Percentiles rank a stretch among this genome's conserved stretches.
These are phyloP conservation scores for Gisinianus flammeolus DNA, from an alignment of 2,888 invertebrate species.

Conservation along the genomic window DNA sequence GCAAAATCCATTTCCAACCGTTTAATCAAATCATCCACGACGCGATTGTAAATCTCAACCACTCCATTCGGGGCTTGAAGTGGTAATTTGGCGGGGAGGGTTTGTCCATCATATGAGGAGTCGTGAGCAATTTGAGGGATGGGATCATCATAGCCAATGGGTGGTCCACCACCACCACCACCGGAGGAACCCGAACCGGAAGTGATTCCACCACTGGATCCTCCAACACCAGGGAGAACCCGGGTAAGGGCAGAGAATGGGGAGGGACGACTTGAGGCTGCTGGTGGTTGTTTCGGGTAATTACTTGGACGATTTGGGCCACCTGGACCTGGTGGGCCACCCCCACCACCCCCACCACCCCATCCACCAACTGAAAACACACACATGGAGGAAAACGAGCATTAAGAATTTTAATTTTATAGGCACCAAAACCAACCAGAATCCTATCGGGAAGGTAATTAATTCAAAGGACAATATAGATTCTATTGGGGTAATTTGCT, in stretches of 20 bases:
- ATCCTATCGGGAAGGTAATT: no score
- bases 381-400: no score
- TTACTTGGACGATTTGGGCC: constrained; percentile 36
- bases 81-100: constrained; percentile 56
- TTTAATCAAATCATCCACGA: constrained; percentile 57
- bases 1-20: constrained; percentile 53
- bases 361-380: no score
- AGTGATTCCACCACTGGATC: no score
- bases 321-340: background rate
- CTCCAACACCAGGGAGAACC: no score
- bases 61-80: constrained; percentile 58
- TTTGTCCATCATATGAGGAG: constrained; percentile 53
- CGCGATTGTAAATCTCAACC: constrained; percentile 58
- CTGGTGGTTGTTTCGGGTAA: constrained; percentile 37
- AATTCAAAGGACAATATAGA: no score
- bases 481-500: no score
- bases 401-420: no score
- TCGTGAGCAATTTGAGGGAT: constrained; percentile 54
- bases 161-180: no score
- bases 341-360: no score
- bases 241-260: constrained; percentile 36
- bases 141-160: constrained; percentile 52
- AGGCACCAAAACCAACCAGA: no score
- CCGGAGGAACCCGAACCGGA: no score
- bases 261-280: constrained; percentile 35